Base-by-base conservation (phyloP, 2,888 invertebrate species). In the Andrena marginata region DNA sequence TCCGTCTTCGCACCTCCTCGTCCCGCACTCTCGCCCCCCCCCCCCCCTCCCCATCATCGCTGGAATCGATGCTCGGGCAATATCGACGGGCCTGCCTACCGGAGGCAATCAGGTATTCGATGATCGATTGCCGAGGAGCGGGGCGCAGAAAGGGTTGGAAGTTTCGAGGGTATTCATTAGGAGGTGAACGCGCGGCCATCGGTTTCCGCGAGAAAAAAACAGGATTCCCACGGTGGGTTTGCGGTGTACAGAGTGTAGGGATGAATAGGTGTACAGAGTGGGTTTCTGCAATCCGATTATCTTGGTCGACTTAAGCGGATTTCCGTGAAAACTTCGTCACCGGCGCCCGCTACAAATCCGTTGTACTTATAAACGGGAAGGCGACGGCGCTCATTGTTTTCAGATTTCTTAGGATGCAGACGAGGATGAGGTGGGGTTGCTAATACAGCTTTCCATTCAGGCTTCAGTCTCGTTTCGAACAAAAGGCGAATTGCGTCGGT, bases 241-340 rank as follows among this genome's bases (percentile, higher is more conserved):
- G 73, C 76, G 85, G 71, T 74, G 78, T 74, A 70, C 65, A 74
- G 74, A 51, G 69, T 60, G 71, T 63, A 64, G 51, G 16, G 56
- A 49, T 35, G 76, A 75, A 74, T 71, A 68, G 72, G 87, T 69
- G 76, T 76, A 76, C 56, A 76, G 71, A 67, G 77, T 64, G 73
- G 74, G 80, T 77, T 82, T 78, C 80, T 74, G 51, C 84, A 88
- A 91, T 89, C 89, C 89, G 89, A 89, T 90, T 90, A 89, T 80
- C 75, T 76, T 76, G 80, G 82, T 82, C 81, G 79, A 85, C 85
- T 86, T 91, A 86, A 88, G 89, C 82, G 85, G 87, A 87, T 89
- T 90, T 85, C 81, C 73, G 78, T 63, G 73, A 51, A 88, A 86
- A 78, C 87, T 87, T 73, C 54, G 70, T 80, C 76, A 49, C 68